Evolutionary conservation across 1,140 invertebrate genomes (phyloP), one percentile per base, ranked within the genome.

Genomic region (Carcinoscorpius rotundicauda): DNA sequence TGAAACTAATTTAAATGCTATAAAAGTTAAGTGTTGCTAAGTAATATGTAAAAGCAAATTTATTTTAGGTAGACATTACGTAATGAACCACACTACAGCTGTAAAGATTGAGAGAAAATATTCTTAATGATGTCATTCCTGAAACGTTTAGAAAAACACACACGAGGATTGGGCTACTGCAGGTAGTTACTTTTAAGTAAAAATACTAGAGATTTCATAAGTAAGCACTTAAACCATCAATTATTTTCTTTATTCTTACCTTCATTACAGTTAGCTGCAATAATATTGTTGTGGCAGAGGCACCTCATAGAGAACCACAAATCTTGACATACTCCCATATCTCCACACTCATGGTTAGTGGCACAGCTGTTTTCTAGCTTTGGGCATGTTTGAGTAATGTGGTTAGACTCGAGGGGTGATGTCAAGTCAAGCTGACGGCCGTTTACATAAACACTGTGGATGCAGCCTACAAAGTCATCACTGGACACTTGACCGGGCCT

Each of bases 391-490:
- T 85, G 79, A 58, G 85, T 82, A 3, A 95, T 83, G 0, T 84
- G 85, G 29, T 83, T 77, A 3, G 87, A 85, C 52, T 64, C 68
- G 1, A 92, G 68, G 0, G 91, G 88, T 70, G 82, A 84, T 29
- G 86, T 87, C 61, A 94, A 75, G 73, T 94, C 93, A 3, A 94
- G 72, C 1, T 82, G 76, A 8, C 88, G 80, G 6, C 91, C 91
- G 73, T 94, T 94, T 52, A 97, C 84, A 0, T 86, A 84, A 1
- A 96, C 86, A 68, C 89, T 91, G 71, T 95, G 89, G 61, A 97
- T 82, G 72, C 94, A 97, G 3, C 94, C 94, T 52, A 96, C 85
- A 61, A 97, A 86, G 75, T 97, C 93, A 73, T 96, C 91, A 0
- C 91, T 88, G 68, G 86, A 85, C 49, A 97, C 84, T 79, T 95